Evolutionary conservation across 2,797 vertebrate species (phyloP).

Genomic region (Crenuchus spilurus): DNA sequence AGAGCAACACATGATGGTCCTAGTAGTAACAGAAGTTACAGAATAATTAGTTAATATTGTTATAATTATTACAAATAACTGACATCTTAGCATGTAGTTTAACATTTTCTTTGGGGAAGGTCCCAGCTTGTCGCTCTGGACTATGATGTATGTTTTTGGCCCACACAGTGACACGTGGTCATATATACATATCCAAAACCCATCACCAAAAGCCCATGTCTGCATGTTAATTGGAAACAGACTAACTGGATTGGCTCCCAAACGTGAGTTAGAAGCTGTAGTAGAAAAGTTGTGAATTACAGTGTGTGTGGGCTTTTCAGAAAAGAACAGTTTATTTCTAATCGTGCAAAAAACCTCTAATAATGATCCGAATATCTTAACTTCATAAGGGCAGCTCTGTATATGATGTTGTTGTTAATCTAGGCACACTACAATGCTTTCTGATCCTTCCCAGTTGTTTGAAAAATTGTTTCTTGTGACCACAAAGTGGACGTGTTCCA

Average conservation of each 20-base stretch:
- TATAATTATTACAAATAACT: too few species aligned
- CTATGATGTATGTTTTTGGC: slow-evolving; percentile 55
- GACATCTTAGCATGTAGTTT: too few species aligned
- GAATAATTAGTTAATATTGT: too few species aligned
- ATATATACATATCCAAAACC: background rate
- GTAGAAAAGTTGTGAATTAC: slow-evolving; percentile 73
- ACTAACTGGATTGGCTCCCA: slow-evolving; percentile 44
- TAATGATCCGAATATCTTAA: background rate
- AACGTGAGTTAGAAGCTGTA: slow-evolving; percentile 62
- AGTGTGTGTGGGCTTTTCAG: slow-evolving; percentile 61
- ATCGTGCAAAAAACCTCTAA: background rate
- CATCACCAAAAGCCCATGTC: background rate
- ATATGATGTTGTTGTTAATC: background rate
- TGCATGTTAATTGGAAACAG: slow-evolving; percentile 3
- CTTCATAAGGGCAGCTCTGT: background rate
- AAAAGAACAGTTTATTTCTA: slow-evolving; percentile 56
- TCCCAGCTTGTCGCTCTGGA: slow-evolving; percentile 56
- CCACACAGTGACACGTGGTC: slow-evolving; percentile 55
- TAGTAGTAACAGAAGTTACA: too few species aligned
- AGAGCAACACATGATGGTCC: too few species aligned
- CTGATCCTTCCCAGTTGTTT: slow-evolving; percentile 8
- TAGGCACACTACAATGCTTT: slow-evolving; percentile 25
- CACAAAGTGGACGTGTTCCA: slow-evolving; percentile 14
- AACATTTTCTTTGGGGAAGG: slow-evolving; percentile 43
- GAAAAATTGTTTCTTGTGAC: slow-evolving; percentile 31